Evolutionary conservation across 2,113 vertebrate species (phyloP).

Genomic region (Heterotilapia buettikoferi): DNA sequence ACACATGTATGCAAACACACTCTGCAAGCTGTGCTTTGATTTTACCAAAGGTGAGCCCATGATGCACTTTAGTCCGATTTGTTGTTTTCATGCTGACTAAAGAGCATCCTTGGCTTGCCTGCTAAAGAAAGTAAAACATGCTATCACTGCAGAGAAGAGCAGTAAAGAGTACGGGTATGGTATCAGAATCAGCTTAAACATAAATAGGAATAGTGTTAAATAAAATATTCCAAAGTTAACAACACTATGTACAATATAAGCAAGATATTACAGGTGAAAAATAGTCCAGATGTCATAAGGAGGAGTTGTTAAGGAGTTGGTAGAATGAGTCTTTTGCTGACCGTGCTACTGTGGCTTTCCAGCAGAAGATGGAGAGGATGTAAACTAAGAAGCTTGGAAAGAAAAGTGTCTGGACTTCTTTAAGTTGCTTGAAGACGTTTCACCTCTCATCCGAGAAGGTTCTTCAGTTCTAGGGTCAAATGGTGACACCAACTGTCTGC

Average conservation of each 20-base stretch:
- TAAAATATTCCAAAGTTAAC: neutral
- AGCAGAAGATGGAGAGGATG: neutral
- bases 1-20: slow-evolving; percentile 37
- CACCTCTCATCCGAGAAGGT: neutral
- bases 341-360: neutral
- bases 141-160: neutral
- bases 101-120: neutral
- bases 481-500: neutral
- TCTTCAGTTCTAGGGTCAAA: neutral
- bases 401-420: neutral
- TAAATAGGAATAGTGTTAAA: neutral
- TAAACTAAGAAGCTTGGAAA: neutral
- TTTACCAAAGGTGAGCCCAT: slow-evolving; percentile 4
- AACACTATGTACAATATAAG: neutral
- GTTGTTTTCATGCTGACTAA: neutral
- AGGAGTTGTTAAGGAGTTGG: neutral
- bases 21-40: slow-evolving; percentile 28
- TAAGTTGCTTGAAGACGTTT: neutral
- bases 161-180: neutral
- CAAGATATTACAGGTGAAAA: neutral
- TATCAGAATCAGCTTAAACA: neutral
- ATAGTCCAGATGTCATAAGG: neutral
- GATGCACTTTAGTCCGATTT: neutral
- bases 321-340: neutral
- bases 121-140: neutral